Percentiles rank a stretch among this genome's conserved stretches.
phyloP scores from a whole-genome alignment of 2,113 vertebrate species.

The Rhombomys opimus region DNA sequence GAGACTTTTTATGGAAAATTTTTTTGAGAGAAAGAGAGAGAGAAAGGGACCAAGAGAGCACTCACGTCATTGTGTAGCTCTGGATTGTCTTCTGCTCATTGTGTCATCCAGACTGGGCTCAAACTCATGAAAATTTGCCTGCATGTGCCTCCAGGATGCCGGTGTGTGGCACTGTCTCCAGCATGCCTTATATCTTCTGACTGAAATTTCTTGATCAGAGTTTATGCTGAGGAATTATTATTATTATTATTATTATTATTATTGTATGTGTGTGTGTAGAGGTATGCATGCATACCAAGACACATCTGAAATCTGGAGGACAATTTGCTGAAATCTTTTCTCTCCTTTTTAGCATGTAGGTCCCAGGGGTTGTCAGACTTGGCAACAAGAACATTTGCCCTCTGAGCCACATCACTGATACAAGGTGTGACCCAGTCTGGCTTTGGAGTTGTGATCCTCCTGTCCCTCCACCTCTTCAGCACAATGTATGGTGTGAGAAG shows the following conservation, averaged over 20 bases:
- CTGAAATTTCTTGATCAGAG: constrained; percentile 20
- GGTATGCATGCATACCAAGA: background rate
- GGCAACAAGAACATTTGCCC: background rate
- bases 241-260: background rate
- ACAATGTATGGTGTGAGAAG: too few relatives aligned
- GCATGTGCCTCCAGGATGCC: background rate
- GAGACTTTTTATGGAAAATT: background rate
- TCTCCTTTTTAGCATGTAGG: background rate
- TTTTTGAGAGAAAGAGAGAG: background rate
- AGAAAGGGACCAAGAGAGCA: too few relatives aligned
- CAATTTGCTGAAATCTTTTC: background rate
- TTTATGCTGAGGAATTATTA: constrained; percentile 28
- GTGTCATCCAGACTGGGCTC: background rate
- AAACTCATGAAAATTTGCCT: background rate
- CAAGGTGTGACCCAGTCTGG: background rate
- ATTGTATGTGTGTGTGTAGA: background rate
- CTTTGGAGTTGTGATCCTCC: background rate
- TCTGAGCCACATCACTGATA: background rate
- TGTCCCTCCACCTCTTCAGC: background rate
- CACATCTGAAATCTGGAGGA: background rate
- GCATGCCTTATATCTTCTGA: background rate
- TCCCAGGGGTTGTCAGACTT: background rate
- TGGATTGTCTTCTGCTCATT: background rate
- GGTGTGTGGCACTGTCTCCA: background rate
- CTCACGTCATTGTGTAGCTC: background rate